Percentiles rank a stretch among this genome's conserved stretches.
Evolutionary conservation across 2,113 vertebrate species (phyloP).

Genomic region (Syngnathus scovelli): DNA sequence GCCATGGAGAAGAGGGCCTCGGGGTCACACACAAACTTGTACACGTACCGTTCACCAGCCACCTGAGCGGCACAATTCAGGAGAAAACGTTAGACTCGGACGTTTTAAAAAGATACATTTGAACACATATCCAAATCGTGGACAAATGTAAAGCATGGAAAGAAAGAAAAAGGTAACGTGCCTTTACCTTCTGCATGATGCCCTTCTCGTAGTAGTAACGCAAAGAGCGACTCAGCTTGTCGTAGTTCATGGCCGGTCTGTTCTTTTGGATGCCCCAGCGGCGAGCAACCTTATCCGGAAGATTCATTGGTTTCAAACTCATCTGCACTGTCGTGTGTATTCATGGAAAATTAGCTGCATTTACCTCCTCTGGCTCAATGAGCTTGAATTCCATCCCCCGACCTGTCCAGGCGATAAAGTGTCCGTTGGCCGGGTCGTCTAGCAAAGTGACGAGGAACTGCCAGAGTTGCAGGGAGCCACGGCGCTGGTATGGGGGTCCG

Average conservation of each 20-base stretch:
- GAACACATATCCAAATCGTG: not conserved
- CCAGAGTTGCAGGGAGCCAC: conserved; percentile 95
- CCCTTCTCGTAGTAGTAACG: conserved; percentile 98
- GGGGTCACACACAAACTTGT: conserved; percentile 94
- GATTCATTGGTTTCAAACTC: not conserved
- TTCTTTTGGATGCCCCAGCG: conserved; percentile 99
- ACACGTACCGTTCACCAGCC: conserved; percentile 91
- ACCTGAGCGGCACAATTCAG: conserved; percentile 67
- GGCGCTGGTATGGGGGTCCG: conserved; percentile 88
- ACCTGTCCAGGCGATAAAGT: conserved; percentile 96
- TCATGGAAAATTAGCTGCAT: not conserved
- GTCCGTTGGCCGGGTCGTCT: conserved; percentile 89
- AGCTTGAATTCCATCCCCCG: conserved; percentile 98
- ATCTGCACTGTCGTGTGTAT: no score
- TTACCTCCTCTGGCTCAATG: conserved; percentile 93
- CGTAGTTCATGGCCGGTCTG: conserved; percentile 95
- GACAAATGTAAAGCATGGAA: not conserved
- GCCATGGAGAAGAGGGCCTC: conserved; percentile 97
- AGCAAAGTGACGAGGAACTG: conserved; percentile 94
- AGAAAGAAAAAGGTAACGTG: conserved; percentile 43
- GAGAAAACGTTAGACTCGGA: not conserved
- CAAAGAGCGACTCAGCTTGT: conserved; percentile 94
- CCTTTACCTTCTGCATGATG: conserved; percentile 95
- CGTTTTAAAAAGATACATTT: not conserved
- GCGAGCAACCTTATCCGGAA: conserved; percentile 78